Percentiles rank a stretch among this genome's conserved stretches.
phyloP scores from a whole-genome alignment of 2,797 vertebrate genomes.

The Enteromius radiatus region DNA sequence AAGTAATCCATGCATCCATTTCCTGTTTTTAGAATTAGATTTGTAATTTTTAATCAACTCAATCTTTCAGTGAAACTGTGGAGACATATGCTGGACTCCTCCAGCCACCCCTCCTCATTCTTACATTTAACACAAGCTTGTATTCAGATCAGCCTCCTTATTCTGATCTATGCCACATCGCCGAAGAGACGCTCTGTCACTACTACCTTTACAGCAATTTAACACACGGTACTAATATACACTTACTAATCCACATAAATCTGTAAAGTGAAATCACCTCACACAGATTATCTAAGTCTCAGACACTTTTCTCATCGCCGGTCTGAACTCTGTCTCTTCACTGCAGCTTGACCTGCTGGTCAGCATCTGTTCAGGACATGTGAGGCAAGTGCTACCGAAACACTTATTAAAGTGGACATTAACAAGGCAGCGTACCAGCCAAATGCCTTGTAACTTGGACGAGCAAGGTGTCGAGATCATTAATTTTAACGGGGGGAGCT shows the following conservation, averaged over 20 bases:
- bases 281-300: not conserved
- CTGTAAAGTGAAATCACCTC: not conserved
- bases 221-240: not conserved
- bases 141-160: not conserved
- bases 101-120: not conserved
- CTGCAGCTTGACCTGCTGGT: slow-evolving; percentile 32
- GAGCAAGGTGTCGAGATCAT: slow-evolving; percentile 69
- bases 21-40: not conserved
- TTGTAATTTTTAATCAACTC: not conserved
- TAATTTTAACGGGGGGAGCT: slow-evolving; percentile 69
- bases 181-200: not conserved
- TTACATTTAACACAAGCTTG: not conserved
- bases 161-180: not conserved
- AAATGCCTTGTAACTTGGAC: slow-evolving; percentile 67
- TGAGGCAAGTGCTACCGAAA: slow-evolving; percentile 49
- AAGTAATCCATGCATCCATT: not conserved
- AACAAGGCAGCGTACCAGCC: slow-evolving; percentile 69
- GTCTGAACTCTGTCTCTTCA: slow-evolving; percentile 24
- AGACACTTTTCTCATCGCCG: not conserved
- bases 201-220: not conserved
- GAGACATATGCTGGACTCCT: not conserved
- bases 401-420: slow-evolving; percentile 71
- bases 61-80: not conserved
- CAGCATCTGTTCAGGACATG: slow-evolving; percentile 52
- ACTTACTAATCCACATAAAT: not conserved